A percentile compares a stretch with the other conserved stretches of the same genome.
phyloP scores from a whole-genome alignment of 2,797 vertebrate genomes.

The Acanthiza pusilla region DNA sequence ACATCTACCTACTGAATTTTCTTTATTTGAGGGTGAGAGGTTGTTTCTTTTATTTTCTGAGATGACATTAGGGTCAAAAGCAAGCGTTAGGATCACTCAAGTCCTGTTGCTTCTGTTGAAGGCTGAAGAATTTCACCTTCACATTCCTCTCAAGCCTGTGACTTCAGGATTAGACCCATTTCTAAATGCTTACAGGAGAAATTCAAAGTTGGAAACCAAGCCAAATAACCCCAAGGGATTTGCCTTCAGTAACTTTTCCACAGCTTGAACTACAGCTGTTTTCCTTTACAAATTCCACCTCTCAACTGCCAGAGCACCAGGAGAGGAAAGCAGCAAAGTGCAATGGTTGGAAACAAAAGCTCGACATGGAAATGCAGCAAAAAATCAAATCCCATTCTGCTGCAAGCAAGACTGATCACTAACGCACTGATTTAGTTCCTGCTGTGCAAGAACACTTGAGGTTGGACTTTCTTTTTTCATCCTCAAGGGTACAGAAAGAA shows the following conservation, averaged over 20 bases:
- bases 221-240: neutral
- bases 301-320: neutral
- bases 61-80: neutral
- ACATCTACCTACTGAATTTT: neutral
- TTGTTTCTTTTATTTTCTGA: neutral
- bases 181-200: neutral
- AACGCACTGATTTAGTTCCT: neutral
- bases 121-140: neutral
- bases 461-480: neutral
- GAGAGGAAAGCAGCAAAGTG: neutral
- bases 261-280: neutral
- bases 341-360: neutral
- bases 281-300: slow-evolving; percentile 24
- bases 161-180: neutral
- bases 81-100: neutral
- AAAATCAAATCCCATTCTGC: neutral
- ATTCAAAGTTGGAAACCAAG: neutral
- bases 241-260: neutral
- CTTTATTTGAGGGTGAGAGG: neutral
- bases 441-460: neutral
- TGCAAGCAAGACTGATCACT: neutral
- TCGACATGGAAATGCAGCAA: neutral
- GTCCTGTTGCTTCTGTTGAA: neutral
- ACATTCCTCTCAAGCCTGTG: neutral
- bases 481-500: neutral